phyloP scores from a whole-genome alignment of 1,140 invertebrate species.

The Frieseomelitta varia region DNA sequence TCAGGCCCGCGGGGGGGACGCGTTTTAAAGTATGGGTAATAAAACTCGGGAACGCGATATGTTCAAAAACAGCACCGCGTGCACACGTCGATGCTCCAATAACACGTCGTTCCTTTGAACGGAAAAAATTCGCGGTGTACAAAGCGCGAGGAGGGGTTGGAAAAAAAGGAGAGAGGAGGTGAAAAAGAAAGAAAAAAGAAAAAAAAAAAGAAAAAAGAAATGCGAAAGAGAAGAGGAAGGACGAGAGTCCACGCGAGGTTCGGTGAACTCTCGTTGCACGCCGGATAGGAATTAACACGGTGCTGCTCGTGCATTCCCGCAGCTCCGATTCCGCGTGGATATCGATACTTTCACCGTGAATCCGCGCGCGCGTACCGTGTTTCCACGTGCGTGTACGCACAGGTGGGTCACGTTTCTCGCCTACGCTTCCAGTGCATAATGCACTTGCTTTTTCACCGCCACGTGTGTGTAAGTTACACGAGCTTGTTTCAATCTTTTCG shows the following conservation, averaged over 20 bases:
- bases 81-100: background rate
- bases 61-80: background rate
- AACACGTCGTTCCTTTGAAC: background rate
- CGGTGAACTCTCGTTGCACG: conserved; percentile 4
- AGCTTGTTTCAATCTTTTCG: background rate
- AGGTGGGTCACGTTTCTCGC: conserved; percentile 62
- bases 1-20: too few relatives aligned
- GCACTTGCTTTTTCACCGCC: background rate
- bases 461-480: background rate
- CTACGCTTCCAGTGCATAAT: conserved; percentile 1
- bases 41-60: background rate
- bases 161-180: too few relatives aligned
- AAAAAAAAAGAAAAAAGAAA: background rate
- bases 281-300: conserved; percentile 24
- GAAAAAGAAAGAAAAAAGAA: background rate
- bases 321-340: conserved; percentile 44
- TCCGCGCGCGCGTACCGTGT: conserved; percentile 23
- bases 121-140: too few relatives aligned
- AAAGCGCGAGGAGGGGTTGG: too few relatives aligned
- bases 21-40: too few relatives aligned
- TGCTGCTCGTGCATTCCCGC: conserved; percentile 34
- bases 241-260: conserved; percentile 8
- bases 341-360: conserved; percentile 68
- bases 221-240: background rate
- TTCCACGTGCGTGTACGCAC: conserved; percentile 53